Percentiles rank a stretch among this genome's conserved stretches.
These are phyloP conservation scores for Saxicola maurus DNA, from an alignment of 2,797 vertebrate species.

Conservation along the genomic window DNA sequence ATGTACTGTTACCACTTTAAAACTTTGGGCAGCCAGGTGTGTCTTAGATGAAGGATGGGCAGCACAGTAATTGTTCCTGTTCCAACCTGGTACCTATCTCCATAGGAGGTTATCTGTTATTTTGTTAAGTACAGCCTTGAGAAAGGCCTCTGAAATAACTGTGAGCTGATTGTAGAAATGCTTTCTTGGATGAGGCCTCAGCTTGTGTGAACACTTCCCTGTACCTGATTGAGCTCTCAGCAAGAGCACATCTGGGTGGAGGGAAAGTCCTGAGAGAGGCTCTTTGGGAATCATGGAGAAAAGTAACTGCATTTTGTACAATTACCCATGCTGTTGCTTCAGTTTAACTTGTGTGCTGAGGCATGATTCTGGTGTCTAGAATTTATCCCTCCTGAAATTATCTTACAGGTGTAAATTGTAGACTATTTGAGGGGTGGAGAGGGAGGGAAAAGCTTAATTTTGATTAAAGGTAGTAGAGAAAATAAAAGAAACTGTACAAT, in stretches of 20 bases:
- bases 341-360: not conserved
- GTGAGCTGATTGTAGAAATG: not conserved
- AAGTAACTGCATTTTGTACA: not conserved
- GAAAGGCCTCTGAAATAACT: not conserved
- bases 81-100: not conserved
- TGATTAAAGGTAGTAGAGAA: not conserved
- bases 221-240: not conserved
- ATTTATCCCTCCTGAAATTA: not conserved
- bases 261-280: not conserved
- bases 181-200: not conserved
- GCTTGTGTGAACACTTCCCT: not conserved
- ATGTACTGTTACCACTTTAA: not conserved
- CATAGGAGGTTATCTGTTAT: not conserved
- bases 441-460: not conserved
- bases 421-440: not conserved
- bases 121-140: not conserved
- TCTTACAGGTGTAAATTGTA: not conserved
- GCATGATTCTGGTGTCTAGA: not conserved
- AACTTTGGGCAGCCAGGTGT: not conserved
- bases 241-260: not conserved
- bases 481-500: not conserved
- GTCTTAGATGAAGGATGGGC: not conserved
- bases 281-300: not conserved
- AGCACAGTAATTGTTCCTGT: not conserved
- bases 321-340: not conserved